Evolutionary conservation across 2,888 invertebrate species (phyloP).

Genomic region (Thalpophila matura): DNA sequence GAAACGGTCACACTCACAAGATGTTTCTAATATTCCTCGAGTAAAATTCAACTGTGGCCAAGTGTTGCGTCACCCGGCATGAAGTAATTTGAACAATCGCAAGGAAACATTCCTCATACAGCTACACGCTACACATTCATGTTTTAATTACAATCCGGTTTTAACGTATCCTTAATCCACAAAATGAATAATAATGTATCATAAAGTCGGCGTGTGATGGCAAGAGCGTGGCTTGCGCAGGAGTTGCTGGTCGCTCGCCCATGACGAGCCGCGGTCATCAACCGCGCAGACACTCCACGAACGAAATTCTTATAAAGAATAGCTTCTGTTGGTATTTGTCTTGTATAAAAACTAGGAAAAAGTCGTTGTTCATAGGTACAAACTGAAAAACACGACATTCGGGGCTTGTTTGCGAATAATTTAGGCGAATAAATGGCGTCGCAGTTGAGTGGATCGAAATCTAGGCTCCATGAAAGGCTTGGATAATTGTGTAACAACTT

Average conservation of each 20-base stretch:
- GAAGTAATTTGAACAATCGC: slow-evolving; percentile 49
- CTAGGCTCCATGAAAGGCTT: neutral
- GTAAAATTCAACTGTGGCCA: slow-evolving; percentile 4
- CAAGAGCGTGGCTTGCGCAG: slow-evolving; percentile 62
- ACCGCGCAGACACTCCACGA: slow-evolving; percentile 69
- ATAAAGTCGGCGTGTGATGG: slow-evolving; percentile 63
- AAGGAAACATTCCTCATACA: slow-evolving; percentile 53
- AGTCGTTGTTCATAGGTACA: slow-evolving; percentile 48
- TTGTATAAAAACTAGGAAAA: slow-evolving; percentile 61
- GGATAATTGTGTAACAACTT: slow-evolving; percentile 4
- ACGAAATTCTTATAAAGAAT: slow-evolving; percentile 70
- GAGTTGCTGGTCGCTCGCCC: slow-evolving; percentile 68
- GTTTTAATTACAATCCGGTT: slow-evolving; percentile 63
- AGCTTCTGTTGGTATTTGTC: slow-evolving; percentile 61
- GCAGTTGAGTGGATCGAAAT: slow-evolving; percentile 9
- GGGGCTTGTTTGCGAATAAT: slow-evolving; percentile 27
- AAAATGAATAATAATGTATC: slow-evolving; percentile 64
- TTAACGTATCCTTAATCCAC: slow-evolving; percentile 64
- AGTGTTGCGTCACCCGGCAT: slow-evolving; percentile 26
- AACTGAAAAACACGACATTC: slow-evolving; percentile 42
- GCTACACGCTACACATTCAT: slow-evolving; percentile 51
- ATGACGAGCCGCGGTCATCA: slow-evolving; percentile 74
- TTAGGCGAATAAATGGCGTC: slow-evolving; percentile 22
- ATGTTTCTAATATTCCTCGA: slow-evolving; percentile 1
- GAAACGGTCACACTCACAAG: neutral